Percentiles rank a stretch among this genome's conserved stretches.
phyloP scores from a whole-genome alignment of 2,888 invertebrate species.

The Andrena bicolor region DNA sequence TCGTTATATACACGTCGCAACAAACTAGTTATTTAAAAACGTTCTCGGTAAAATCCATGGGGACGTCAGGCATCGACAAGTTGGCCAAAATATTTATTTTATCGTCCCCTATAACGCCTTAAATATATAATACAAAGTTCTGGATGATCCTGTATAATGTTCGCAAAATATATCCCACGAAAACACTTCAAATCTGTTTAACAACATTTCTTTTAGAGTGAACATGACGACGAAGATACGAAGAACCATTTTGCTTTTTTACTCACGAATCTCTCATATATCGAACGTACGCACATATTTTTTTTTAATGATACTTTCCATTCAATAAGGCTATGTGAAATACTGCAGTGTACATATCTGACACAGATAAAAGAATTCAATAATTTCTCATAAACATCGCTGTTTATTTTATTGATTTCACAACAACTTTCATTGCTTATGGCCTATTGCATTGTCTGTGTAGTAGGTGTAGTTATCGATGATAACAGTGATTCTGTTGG shows the following conservation, averaged over 20 bases:
- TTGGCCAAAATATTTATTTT: too few species aligned
- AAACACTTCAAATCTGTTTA: too few species aligned
- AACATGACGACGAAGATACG: too few species aligned
- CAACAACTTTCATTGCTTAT: constrained; percentile 5
- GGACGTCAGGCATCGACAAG: too few species aligned
- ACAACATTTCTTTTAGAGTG: too few species aligned
- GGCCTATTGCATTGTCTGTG: not conserved
- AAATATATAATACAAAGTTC: too few species aligned
- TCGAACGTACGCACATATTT: not conserved
- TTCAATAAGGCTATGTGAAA: constrained; percentile 4
- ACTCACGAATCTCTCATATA: not conserved
- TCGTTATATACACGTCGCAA: too few species aligned
- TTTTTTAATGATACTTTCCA: constrained; percentile 11
- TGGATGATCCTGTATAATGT: too few species aligned
- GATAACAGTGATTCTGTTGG: not conserved
- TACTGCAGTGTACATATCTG: not conserved
- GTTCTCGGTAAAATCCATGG: too few species aligned
- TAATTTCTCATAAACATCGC: not conserved
- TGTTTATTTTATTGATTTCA: not conserved
- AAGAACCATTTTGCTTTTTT: constrained; percentile 3
- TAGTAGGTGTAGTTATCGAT: constrained; percentile 12
- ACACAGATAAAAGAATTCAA: not conserved
- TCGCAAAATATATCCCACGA: too few species aligned
- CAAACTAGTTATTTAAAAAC: too few species aligned
- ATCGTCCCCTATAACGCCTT: too few species aligned